Base-by-base conservation (phyloP, 1,140 invertebrate species). In the Temnothorax longispinosus region DNA sequence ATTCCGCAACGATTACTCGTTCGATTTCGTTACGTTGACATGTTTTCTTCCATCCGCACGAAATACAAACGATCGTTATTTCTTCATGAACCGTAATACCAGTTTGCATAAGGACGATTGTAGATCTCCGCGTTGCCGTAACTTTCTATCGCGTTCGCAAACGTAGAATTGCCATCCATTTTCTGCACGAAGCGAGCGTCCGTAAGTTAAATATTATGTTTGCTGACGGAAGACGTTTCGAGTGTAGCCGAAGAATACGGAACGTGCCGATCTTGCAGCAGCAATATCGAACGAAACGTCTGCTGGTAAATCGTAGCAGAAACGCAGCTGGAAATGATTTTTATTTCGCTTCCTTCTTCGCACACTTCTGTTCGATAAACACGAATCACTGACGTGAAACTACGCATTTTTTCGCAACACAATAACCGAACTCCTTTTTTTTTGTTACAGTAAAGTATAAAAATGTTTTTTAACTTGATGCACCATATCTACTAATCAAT, bases 151-250 rank as follows among this genome's bases (percentile, higher is more conserved):
- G 75, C 38, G 58, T 50, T 76, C 71, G 65, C 38, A 44, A 76
- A 44, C 58, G 60, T 35, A 54, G 74, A 65, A 85, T 85, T 85
- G 72, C 74, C 82, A 62, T 85, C 62, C 74, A 85, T 85, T 85
- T 76, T 85, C 80, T 75, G 80, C 69, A 62, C 41, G 84, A 76
- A 71, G 69, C 75, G 35, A 88, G 65, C 60, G 82, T 89, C 84
- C 58, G 77, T 76, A 89, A 89, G 88, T 89, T 89, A 89, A 90
- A 90, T 90, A 89, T 90, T 90, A 89, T 89, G 88, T 90, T 89
- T 90, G 88, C 85, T 75, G 85, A 87, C 75, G 56, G 50, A 72
- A 78, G 85, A 87, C 77, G 76, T 89, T 82, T 62, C 69, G 47
- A 84, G 62, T 56, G 52, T 32, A 58, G 27, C 71, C 65, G 56